Conservation (phyloP, 2,113 vertebrate genomes). For the Syrrhaptes paradoxus region DNA sequence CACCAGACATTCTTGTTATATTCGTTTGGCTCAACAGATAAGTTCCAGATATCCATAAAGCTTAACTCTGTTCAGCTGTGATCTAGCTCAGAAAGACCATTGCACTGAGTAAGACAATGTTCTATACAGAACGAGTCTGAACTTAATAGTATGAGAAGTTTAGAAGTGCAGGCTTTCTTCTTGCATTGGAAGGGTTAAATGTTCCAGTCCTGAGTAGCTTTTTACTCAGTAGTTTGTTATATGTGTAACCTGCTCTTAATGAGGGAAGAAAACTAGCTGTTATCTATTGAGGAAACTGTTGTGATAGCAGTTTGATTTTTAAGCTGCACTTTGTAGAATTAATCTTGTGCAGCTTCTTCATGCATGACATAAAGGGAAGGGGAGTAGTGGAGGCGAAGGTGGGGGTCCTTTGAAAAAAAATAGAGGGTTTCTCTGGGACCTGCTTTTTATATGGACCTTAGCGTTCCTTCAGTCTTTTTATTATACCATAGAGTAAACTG, state of each 20-base stretch:
- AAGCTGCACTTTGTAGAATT: not conserved
- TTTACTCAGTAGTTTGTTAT: not conserved
- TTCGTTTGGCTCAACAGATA: not conserved
- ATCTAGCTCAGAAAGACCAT: not conserved
- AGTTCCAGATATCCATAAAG: slow-evolving; percentile 18
- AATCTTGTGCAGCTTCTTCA: not conserved
- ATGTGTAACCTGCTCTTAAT: not conserved
- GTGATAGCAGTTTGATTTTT: not conserved
- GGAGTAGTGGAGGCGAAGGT: not conserved
- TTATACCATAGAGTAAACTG: not conserved
- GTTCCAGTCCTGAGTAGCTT: not conserved
- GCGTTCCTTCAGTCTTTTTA: not conserved
- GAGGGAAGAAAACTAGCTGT: not conserved
- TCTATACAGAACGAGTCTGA: not conserved
- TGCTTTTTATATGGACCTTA: not conserved
- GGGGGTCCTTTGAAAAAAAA: not conserved
- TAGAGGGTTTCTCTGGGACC: not conserved
- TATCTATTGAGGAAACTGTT: not conserved
- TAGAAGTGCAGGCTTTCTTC: not conserved
- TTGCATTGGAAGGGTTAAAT: not conserved
- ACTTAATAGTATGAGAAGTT: not conserved
- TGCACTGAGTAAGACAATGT: not conserved
- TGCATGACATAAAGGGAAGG: not conserved
- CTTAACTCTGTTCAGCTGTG: not conserved
- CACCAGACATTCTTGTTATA: not conserved